Evolutionary conservation across 1,140 invertebrate genomes (phyloP), one percentile per base, ranked within the genome.

Genomic region (Linepithema humile): DNA sequence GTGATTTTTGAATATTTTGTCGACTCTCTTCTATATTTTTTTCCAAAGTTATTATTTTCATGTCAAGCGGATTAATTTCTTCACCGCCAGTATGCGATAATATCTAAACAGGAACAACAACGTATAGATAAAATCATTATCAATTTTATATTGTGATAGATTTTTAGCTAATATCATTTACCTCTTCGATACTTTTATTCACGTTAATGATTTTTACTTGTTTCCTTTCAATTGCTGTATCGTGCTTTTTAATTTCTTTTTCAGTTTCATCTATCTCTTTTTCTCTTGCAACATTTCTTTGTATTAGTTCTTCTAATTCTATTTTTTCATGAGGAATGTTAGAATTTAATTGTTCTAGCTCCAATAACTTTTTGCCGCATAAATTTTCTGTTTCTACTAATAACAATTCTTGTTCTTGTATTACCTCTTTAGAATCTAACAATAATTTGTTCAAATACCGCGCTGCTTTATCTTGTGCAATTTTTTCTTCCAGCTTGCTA

Each of bases 401-500:
- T n/a, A 94, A 92, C 59, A 96, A 93, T 94, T 97, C 96, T 89
- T 94, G 85, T 73, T 92, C 90, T 20, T 94, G 91, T 17, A 94
- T 92, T n/a, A 85, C 77, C 45, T 95, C 92, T 67, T 95, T 95
- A 0, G 91, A 73, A 40, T 95, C 94, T 32, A 94, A 91, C 17
- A 95, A 86, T n/a, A 94, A 77, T 89, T 95, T 95, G 40, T 95
- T 93, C 12, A 95, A 88, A 88, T 93, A 89, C 59, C 83, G 83
- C 1, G 91, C 78, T 0, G 95, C 95, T 91, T 97, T 97, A 85
- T 97, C 96, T 40, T 96, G 95, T 5, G 95, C 93, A n/a, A 96
- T 87, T 87, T 96, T 96, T 17, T 97, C 96, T 88, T 97, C 96
- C 0, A 97, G 92, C 67, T 95, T 95, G 53, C 93, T 90, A 12